Base-by-base conservation (phyloP, 2,888 invertebrate genomes). In the Blastobasis adustella region DNA sequence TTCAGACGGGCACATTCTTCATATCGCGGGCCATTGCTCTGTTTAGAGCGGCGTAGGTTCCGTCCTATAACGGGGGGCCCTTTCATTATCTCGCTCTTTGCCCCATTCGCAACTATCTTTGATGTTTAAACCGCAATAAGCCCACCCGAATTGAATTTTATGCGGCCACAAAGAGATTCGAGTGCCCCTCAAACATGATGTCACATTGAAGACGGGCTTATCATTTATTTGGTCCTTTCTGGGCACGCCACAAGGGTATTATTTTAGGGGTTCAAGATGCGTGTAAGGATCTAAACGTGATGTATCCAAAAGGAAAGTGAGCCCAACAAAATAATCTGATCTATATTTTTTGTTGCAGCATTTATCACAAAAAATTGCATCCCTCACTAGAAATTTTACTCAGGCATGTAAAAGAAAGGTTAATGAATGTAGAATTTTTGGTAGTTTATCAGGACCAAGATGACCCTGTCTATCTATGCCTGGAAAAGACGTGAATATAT, bases 1-100 rank as follows among this genome's bases (percentile, higher is more conserved):
- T 77, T 73, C 70, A 67, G 67, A 67, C 67, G 69, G 65, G 64
- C 67, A 71, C 79, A 82, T 82, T 77, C 78, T 78, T 82, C 77
- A 81, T 82, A 82, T 74, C 72, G 71, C 68, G 71, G 67, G 60
- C 69, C 78, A 75, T 76, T 79, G 73, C 73, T 66, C 72, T 71
- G 74, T 76, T 76, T 71, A 73, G 72, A 23, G 23, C 23, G 23
- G 23, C 23, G 23, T 23, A 23, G 73, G 73, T 74, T 77, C 73
- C 74, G 73, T 56, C 62, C 56, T 62, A 59, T 70, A 72, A 76
- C 66, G 66, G 65, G 63, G 59, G 68, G 56, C 71, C 78, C 69
- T 77, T 76, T 71, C 72, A 76, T 78, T 79, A 79, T 76, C 69
- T 68, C 65, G 66, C 66, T 71, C 65, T 71, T 70, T 63, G 66